Percentiles rank a stretch among this genome's conserved stretches.
phyloP scores from a whole-genome alignment of 2,888 invertebrate species.

The Agrotis ipsilon region DNA sequence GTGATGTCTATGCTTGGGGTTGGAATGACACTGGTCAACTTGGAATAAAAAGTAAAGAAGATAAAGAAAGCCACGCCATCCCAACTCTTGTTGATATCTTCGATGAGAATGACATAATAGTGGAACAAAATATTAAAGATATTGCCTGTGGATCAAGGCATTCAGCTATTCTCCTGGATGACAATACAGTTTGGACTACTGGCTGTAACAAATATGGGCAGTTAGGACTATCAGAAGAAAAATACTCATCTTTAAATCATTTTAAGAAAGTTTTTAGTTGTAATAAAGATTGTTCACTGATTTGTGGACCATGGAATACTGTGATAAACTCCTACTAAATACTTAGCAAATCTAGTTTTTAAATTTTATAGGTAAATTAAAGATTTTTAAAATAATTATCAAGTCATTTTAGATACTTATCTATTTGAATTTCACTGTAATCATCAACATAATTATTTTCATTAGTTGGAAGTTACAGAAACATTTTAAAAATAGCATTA shows the following conservation, averaged over 20 bases:
- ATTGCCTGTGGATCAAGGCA: slow-evolving; percentile 95
- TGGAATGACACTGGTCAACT: slow-evolving; percentile 97
- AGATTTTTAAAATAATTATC: too few species aligned
- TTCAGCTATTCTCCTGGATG: slow-evolving; percentile 93
- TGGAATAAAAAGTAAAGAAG: slow-evolving; percentile 89
- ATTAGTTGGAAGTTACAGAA: too few species aligned
- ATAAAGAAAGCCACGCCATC: slow-evolving; percentile 74
- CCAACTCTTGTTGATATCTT: slow-evolving; percentile 83
- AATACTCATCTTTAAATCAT: slow-evolving; percentile 70
- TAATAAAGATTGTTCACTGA: slow-evolving; percentile 66
- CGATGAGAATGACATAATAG: slow-evolving; percentile 82
- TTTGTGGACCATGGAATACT: slow-evolving; percentile 85
- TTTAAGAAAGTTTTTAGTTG: slow-evolving; percentile 78
- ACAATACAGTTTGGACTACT: slow-evolving; percentile 93
- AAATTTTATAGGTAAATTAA: neutral
- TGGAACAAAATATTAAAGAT: slow-evolving; percentile 89
- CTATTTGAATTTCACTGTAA: too few species aligned
- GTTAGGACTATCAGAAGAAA: slow-evolving; percentile 88
- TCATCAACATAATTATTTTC: too few species aligned
- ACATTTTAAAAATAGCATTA: too few species aligned
- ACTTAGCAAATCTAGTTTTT: neutral
- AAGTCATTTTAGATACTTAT: too few species aligned
- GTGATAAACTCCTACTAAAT: slow-evolving; percentile 65
- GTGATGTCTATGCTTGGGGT: slow-evolving; percentile 97
- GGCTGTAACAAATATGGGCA: slow-evolving; percentile 97